phyloP scores from a whole-genome alignment of 2,113 vertebrate species.

The Thermophis baileyi region DNA sequence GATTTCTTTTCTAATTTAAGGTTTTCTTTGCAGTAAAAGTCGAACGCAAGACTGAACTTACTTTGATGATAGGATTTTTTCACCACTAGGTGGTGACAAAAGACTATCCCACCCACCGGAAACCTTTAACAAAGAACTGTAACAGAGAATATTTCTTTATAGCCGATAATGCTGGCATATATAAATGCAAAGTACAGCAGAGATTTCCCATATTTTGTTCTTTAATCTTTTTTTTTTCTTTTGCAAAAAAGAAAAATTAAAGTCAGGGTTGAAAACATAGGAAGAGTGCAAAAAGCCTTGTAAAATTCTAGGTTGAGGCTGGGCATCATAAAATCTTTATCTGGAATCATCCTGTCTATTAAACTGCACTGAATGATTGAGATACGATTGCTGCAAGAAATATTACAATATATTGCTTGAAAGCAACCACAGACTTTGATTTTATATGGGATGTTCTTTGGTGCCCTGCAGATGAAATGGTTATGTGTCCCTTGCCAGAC shows the following conservation, averaged over 20 bases:
- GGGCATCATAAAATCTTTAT: neutral
- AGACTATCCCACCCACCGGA: neutral
- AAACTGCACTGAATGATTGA: neutral
- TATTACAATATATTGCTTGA: neutral
- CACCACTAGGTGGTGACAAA: constrained; percentile 42
- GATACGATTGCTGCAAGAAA: neutral
- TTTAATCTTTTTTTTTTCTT: neutral
- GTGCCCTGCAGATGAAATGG: neutral
- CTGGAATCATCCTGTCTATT: neutral
- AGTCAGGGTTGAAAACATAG: neutral
- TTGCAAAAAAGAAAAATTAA: neutral
- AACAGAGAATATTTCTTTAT: neutral
- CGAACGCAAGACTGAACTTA: neutral
- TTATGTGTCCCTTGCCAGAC: constrained; percentile 25
- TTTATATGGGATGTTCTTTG: accelerated
- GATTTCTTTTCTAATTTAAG: neutral
- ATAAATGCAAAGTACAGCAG: neutral
- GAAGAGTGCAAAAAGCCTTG: neutral
- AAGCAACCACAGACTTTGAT: neutral
- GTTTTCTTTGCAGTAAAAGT: too few species aligned
- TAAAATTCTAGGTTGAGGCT: neutral
- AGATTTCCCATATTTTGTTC: neutral
- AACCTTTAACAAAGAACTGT: neutral
- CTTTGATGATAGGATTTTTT: neutral
- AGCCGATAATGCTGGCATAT: neutral